Percentiles rank a stretch among this genome's conserved stretches.
phyloP scores from a whole-genome alignment of 2,888 invertebrate species.

The Fragum whitleyi region DNA sequence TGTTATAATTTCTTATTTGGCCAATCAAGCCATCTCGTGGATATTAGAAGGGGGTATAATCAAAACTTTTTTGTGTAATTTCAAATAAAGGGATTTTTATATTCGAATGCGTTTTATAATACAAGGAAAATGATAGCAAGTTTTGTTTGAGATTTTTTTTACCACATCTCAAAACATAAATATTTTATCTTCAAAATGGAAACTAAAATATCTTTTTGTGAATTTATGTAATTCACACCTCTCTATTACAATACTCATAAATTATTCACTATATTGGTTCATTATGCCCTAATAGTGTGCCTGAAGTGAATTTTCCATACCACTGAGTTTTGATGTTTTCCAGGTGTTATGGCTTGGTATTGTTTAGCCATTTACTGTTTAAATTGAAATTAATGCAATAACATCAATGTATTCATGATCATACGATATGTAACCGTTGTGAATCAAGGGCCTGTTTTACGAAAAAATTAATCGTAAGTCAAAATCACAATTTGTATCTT shows the following conservation, averaged over 20 bases:
- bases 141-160: too few species aligned
- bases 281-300: not conserved
- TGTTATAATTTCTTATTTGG: too few species aligned
- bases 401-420: not conserved
- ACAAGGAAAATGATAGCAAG: too few species aligned
- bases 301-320: constrained; percentile 16
- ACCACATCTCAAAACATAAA: too few species aligned
- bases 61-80: too few species aligned
- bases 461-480: too few species aligned
- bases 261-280: constrained; percentile 15
- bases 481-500: too few species aligned
- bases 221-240: constrained; percentile 3
- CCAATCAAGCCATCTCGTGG: too few species aligned
- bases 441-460: too few species aligned
- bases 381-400: constrained; percentile 1
- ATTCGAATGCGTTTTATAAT: too few species aligned
- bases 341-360: constrained; percentile 18
- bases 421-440: not conserved
- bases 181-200: constrained; percentile 4
- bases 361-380: not conserved
- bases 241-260: constrained; percentile 15
- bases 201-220: constrained; percentile 4
- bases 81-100: too few species aligned
- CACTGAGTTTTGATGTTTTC: constrained; percentile 1
- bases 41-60: too few species aligned